These are phyloP conservation scores for Scaeva pyrastri DNA, from an alignment of 2,888 invertebrate species.

Conservation along the genomic window DNA sequence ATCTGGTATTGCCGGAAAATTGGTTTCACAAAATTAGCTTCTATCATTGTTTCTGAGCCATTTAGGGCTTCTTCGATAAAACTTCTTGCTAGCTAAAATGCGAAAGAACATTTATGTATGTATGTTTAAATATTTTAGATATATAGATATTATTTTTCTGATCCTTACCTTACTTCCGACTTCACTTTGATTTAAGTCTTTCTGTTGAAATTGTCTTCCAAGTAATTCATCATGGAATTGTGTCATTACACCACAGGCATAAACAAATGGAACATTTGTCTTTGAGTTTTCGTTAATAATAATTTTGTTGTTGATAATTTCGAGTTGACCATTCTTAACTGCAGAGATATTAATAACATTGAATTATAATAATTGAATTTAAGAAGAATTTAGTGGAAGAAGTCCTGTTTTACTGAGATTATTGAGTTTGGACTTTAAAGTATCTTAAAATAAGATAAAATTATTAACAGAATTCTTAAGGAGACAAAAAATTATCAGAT, in stretches of 20 bases:
- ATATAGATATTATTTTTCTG: neutral
- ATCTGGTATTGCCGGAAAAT: conserved; percentile 56
- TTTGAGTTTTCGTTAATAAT: conserved; percentile 39
- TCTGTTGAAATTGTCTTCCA: conserved; percentile 40
- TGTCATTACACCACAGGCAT: conserved; percentile 47
- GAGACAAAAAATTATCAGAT: too few species aligned
- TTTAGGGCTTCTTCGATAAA: conserved; percentile 39
- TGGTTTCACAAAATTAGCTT: conserved; percentile 39
- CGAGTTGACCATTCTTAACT: conserved; percentile 11
- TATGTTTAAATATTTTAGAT: neutral
- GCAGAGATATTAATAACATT: neutral
- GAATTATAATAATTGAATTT: too few species aligned
- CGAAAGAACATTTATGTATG: too few species aligned
- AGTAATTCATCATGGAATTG: conserved; percentile 22
- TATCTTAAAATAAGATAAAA: too few species aligned
- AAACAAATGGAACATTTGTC: conserved; percentile 57
- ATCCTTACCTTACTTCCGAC: conserved; percentile 49
- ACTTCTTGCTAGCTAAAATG: conserved; percentile 36
- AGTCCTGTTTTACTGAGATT: too few species aligned
- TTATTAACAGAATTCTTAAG: too few species aligned
- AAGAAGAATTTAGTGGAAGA: too few species aligned
- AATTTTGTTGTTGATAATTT: conserved; percentile 20
- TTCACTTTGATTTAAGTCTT: conserved; percentile 54
- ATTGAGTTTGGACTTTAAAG: too few species aligned
- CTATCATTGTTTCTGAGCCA: conserved; percentile 3